A percentile compares a stretch with the other conserved stretches of the same genome.
These are phyloP conservation scores for Coluber constrictor DNA, from an alignment of 2,797 vertebrate species.

Conservation along the genomic window DNA sequence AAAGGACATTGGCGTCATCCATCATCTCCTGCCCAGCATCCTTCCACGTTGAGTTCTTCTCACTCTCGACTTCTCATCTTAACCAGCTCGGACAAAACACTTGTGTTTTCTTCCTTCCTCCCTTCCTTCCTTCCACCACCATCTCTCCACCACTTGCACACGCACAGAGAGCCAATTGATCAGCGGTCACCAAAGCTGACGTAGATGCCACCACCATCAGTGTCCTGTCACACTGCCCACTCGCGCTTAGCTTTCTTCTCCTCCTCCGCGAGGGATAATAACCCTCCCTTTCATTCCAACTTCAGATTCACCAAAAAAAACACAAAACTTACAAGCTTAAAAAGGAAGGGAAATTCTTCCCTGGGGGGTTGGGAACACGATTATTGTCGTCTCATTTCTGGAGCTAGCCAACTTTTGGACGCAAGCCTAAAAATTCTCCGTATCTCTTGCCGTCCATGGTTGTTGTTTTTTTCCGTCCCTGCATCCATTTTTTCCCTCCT, in stretches of 20 bases:
- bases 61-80: conserved; percentile 81
- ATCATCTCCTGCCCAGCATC: conserved; percentile 87
- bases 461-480: not conserved
- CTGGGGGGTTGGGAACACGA: not conserved
- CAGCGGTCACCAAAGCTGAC: conserved; percentile 85
- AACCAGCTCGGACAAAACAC: conserved; percentile 86
- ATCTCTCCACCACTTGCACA: not conserved
- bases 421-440: conserved; percentile 7
- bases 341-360: conserved; percentile 75
- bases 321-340: conserved; percentile 81
- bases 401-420: conserved; percentile 49
- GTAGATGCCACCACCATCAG: conserved; percentile 77
- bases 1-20: conserved; percentile 88
- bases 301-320: conserved; percentile 90
- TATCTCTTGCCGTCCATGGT: not conserved
- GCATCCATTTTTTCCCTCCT: not conserved
- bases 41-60: conserved; percentile 30
- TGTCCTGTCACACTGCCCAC: conserved; percentile 70
- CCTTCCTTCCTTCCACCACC: conserved; percentile 72
- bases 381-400: conserved; percentile 46
- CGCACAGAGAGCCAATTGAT: conserved; percentile 80
- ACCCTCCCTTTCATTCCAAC: conserved; percentile 85
- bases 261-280: conserved; percentile 89
- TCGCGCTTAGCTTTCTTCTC: conserved; percentile 65
- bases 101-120: conserved; percentile 64